Conservation (phyloP, 2,113 vertebrate species). For the Podarcis raffonei region DNA sequence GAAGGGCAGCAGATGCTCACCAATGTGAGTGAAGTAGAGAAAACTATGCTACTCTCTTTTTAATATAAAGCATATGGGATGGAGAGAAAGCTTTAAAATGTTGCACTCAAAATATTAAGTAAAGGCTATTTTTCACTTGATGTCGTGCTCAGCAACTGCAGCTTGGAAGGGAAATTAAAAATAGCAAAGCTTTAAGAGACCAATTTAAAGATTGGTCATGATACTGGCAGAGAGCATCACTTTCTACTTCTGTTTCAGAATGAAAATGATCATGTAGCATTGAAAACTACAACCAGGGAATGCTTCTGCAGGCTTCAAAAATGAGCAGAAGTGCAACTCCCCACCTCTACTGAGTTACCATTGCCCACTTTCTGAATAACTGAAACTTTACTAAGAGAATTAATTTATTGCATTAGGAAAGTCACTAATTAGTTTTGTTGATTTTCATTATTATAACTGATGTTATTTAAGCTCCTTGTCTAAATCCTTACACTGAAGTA, state of each 20-base stretch:
- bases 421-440: conserved; percentile 77
- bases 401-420: conserved; percentile 78
- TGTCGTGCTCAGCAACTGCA: conserved; percentile 4
- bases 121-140: conserved; percentile 32
- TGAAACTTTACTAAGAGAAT: conserved; percentile 77
- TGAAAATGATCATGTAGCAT: conserved; percentile 74
- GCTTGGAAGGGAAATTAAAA: conserved; percentile 36
- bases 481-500: conserved; percentile 70
- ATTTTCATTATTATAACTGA: conserved; percentile 47
- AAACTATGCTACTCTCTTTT: background rate
- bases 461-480: background rate
- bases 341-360: conserved; percentile 69
- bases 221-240: conserved; percentile 70
- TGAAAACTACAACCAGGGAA: conserved; percentile 78
- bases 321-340: conserved; percentile 78
- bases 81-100: conserved; percentile 34
- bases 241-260: conserved; percentile 81
- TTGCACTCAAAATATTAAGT: conserved; percentile 36
- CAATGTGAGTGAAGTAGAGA: background rate
- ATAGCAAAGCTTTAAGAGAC: conserved; percentile 32
- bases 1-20: background rate
- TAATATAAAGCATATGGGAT: background rate
- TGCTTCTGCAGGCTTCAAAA: conserved; percentile 79
- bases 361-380: conserved; percentile 77
- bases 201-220: conserved; percentile 52